A percentile compares a stretch with the other conserved stretches of the same genome.
These are phyloP conservation scores for Ellobium chinense DNA, from an alignment of 2,888 invertebrate species.

Conservation along the genomic window DNA sequence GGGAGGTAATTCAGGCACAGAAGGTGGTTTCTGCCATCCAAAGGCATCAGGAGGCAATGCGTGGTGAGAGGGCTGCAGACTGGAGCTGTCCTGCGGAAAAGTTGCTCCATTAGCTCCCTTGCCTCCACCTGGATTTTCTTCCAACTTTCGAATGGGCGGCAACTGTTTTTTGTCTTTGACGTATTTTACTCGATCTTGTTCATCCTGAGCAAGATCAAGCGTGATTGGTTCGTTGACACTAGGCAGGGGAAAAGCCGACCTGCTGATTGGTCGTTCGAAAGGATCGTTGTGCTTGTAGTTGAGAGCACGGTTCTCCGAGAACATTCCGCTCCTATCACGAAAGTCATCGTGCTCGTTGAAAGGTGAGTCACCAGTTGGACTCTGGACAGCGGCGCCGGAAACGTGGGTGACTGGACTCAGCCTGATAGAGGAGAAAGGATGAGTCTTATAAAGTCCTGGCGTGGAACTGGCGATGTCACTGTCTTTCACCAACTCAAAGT, in stretches of 20 bases:
- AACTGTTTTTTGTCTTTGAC: neutral
- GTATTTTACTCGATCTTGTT: slow-evolving; percentile 7
- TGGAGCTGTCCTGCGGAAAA: neutral
- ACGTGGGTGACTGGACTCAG: slow-evolving; percentile 16
- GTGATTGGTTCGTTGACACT: slow-evolving; percentile 26
- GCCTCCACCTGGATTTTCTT: neutral
- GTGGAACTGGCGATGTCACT: neutral
- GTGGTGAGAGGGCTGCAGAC: neutral
- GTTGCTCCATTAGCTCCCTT: neutral
- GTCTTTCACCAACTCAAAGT: neutral
- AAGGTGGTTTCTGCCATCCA: neutral
- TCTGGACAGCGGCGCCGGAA: neutral
- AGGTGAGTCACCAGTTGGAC: neutral
- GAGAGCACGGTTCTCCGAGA: neutral
- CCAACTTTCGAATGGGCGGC: neutral
- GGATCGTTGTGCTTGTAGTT: slow-evolving; percentile 9
- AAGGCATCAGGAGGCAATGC: neutral
- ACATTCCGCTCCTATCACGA: neutral
- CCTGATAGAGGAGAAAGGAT: slow-evolving; percentile 21
- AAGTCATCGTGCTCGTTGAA: slow-evolving; percentile 4
- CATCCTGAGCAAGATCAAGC: slow-evolving; percentile 22
- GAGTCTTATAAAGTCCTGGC: neutral
- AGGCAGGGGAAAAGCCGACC: slow-evolving; percentile 27
- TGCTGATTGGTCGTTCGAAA: slow-evolving; percentile 38
- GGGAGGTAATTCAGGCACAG: neutral